A percentile compares a stretch with the other conserved stretches of the same genome.
These are phyloP conservation scores for Andrena chrysosceles DNA, from an alignment of 2,888 invertebrate species.

Conservation along the genomic window DNA sequence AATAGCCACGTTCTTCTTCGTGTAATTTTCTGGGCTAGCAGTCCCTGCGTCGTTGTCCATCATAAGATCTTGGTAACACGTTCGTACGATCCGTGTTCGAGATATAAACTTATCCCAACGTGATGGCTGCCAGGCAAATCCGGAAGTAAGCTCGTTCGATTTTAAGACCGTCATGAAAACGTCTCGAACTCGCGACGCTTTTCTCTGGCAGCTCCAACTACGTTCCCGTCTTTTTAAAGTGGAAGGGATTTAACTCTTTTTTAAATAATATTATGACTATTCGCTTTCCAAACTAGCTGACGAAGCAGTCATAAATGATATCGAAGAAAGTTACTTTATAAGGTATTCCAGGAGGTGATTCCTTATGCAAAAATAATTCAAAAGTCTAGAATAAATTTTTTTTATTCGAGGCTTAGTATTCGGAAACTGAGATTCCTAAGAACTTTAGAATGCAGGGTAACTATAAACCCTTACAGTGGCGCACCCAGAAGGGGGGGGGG, in stretches of 20 bases:
- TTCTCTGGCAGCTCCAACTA: not conserved
- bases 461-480: too few relatives aligned
- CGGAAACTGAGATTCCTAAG: too few relatives aligned
- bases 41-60: slow-evolving; percentile 31
- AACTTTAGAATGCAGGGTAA: too few relatives aligned
- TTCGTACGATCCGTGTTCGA: slow-evolving; percentile 42
- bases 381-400: not conserved
- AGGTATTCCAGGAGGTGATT: not conserved
- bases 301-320: not conserved
- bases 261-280: not conserved
- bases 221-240: not conserved
- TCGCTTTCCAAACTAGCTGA: not conserved
- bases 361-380: not conserved
- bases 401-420: not conserved
- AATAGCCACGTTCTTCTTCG: slow-evolving; percentile 49
- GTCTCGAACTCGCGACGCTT: slow-evolving; percentile 37
- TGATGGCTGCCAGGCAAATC: slow-evolving; percentile 40
- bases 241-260: slow-evolving; percentile 6
- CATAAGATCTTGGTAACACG: slow-evolving; percentile 45
- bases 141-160: slow-evolving; percentile 53
- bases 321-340: not conserved
- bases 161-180: slow-evolving; percentile 65
- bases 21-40: slow-evolving; percentile 60
- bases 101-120: slow-evolving; percentile 52
- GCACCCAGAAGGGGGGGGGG: too few relatives aligned